phyloP scores from a whole-genome alignment of 2,113 vertebrate genomes.

The Oncorhynchus tshawytscha region DNA sequence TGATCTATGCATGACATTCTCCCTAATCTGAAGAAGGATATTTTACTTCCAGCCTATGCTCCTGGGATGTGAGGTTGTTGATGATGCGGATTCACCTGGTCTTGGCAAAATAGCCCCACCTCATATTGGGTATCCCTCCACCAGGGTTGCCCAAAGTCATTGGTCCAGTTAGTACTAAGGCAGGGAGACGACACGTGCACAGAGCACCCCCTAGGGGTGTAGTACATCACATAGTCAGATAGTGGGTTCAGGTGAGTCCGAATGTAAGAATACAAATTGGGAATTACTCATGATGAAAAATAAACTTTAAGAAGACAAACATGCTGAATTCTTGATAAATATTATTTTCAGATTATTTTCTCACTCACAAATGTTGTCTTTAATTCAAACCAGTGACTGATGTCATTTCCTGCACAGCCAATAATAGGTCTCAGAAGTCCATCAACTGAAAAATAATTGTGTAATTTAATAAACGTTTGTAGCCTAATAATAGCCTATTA shows the following conservation, averaged over 20 bases:
- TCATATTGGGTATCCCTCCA: slow-evolving; percentile 76
- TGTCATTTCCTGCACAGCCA: slow-evolving; percentile 82
- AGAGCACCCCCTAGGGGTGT: slow-evolving; percentile 83
- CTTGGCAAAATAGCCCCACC: slow-evolving; percentile 75
- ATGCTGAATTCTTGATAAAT: not conserved
- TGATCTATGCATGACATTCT: too few species aligned
- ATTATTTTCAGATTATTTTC: not conserved
- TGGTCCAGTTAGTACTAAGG: slow-evolving; percentile 84
- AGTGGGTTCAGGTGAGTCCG: slow-evolving; percentile 75
- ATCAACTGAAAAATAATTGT: slow-evolving; percentile 67
- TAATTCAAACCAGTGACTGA: slow-evolving; percentile 86
- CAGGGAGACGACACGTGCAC: slow-evolving; percentile 77
- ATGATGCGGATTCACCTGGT: slow-evolving; percentile 80
- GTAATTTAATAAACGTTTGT: not conserved
- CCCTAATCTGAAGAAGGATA: not conserved
- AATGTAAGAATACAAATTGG: slow-evolving; percentile 63
- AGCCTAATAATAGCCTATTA: not conserved
- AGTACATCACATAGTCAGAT: slow-evolving; percentile 76
- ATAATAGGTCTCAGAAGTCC: slow-evolving; percentile 80
- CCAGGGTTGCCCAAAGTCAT: slow-evolving; percentile 78
- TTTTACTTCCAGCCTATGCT: slow-evolving; percentile 79
- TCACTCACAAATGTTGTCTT: slow-evolving; percentile 80
- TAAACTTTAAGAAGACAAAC: not conserved
- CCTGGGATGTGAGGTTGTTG: slow-evolving; percentile 84
- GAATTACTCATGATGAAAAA: not conserved